Evolutionary conservation across 2,888 invertebrate species (phyloP).

Genomic region (Monochamus alternatus): DNA sequence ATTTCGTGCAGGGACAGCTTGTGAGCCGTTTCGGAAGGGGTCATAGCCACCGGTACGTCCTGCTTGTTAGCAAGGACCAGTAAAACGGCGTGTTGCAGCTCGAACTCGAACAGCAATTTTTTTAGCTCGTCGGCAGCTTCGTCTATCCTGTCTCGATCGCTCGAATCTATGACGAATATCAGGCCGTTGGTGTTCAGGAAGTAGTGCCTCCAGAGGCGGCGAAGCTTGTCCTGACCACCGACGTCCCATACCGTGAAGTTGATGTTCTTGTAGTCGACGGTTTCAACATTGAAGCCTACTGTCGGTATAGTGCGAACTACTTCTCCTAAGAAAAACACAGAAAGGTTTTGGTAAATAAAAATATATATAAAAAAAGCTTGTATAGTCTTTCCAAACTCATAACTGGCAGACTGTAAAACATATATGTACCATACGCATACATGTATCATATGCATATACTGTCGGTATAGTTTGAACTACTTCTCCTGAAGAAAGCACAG

Average conservation of each 20-base stretch:
- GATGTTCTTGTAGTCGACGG: constrained; percentile 98
- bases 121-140: constrained; percentile 92
- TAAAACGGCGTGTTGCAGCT: constrained; percentile 90
- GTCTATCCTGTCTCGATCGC: constrained; percentile 91
- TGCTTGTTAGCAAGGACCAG: constrained; percentile 97
- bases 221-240: constrained; percentile 96
- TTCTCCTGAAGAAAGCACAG: too few relatives aligned
- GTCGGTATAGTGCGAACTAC: constrained; percentile 98
- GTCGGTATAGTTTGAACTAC: too few relatives aligned
- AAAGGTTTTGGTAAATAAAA: too few relatives aligned
- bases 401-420: too few relatives aligned
- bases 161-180: constrained; percentile 96
- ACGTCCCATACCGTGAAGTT: constrained; percentile 99
- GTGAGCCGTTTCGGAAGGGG: constrained; percentile 91
- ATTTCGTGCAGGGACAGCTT: constrained; percentile 88
- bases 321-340: constrained; percentile 76
- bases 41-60: constrained; percentile 94
- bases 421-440: too few relatives aligned
- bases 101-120: constrained; percentile 86
- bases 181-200: constrained; percentile 96
- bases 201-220: constrained; percentile 97
- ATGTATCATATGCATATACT: too few relatives aligned
- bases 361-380: too few relatives aligned
- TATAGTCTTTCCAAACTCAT: too few relatives aligned
- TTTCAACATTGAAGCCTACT: constrained; percentile 98